phyloP scores from a whole-genome alignment of 1,140 invertebrate genomes.

The Drosophila cardini region DNA sequence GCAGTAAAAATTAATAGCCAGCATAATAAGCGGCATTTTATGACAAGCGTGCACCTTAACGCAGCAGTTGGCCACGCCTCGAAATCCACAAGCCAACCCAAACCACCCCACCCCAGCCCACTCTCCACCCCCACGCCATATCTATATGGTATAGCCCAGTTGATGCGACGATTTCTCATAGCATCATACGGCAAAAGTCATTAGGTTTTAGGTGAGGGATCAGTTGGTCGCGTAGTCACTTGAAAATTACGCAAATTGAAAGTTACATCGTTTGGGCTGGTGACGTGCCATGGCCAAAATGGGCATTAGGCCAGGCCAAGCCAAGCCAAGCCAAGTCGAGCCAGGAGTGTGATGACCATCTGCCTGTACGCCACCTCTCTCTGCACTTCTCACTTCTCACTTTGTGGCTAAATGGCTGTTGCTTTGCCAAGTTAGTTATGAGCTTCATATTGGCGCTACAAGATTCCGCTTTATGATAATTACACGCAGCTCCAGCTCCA shows the following conservation, averaged over 20 bases:
- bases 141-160: conserved; percentile 1
- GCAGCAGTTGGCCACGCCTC: conserved; percentile 58
- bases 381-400: background rate
- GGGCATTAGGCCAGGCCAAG: conserved; percentile 26
- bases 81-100: conserved; percentile 8
- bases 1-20: conserved; percentile 82
- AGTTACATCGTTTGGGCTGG: conserved; percentile 69
- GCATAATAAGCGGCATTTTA: conserved; percentile 83
- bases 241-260: conserved; percentile 83
- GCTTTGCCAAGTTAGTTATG: conserved; percentile 53
- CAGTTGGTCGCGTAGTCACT: conserved; percentile 70
- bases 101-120: background rate
- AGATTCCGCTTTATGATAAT: conserved; percentile 80
- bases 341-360: conserved; percentile 15
- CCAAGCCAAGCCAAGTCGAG: background rate
- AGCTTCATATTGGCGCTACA: conserved; percentile 71
- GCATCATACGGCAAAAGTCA: conserved; percentile 65
- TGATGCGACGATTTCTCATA: conserved; percentile 56
- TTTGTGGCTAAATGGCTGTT: conserved; percentile 3
- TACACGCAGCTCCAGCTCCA: conserved; percentile 62
- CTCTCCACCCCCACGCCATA: background rate
- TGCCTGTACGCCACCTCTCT: background rate
- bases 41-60: conserved; percentile 79
- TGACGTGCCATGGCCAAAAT: conserved; percentile 43
- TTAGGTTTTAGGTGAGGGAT: conserved; percentile 72